A percentile compares a stretch with the other conserved stretches of the same genome.
phyloP scores from a whole-genome alignment of 35 echinoderm and acorn worm species.

The Stichopus chloronotus region DNA sequence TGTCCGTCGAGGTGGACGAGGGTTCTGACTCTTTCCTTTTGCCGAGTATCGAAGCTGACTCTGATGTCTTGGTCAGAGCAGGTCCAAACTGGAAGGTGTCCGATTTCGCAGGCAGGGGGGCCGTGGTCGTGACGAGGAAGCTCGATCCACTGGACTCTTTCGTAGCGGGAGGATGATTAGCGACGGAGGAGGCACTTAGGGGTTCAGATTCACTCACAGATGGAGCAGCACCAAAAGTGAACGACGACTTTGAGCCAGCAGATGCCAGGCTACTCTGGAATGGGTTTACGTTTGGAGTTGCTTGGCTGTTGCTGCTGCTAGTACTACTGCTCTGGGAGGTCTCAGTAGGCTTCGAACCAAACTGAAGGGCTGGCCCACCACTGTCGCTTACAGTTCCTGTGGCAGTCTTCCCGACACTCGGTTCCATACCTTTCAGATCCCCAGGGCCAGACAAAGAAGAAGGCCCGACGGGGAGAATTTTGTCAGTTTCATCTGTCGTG shows the following conservation, averaged over 20 bases:
- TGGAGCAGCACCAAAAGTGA: not conserved
- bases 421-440: not conserved
- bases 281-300: constrained; percentile 24
- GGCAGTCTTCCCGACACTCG: not conserved
- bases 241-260: not conserved
- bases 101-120: not conserved
- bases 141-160: constrained; percentile 8
- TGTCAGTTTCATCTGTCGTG: not conserved
- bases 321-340: not conserved
- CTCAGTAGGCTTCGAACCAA: not conserved
- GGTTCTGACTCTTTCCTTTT: constrained; percentile 31
- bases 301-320: not conserved
- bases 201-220: not conserved
- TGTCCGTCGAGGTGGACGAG: constrained; percentile 24
- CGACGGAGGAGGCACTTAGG: constrained; percentile 7
- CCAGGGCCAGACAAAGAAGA: not conserved
- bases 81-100: constrained; percentile 30
- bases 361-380: not conserved
- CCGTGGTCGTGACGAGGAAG: constrained; percentile 9
- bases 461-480: not conserved
- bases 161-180: not conserved
- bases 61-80: not conserved
- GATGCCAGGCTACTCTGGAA: constrained; percentile 43
- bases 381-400: not conserved
- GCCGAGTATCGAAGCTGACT: not conserved